phyloP scores from a whole-genome alignment of 2,797 vertebrate genomes.

The Chaunax sp. region DNA sequence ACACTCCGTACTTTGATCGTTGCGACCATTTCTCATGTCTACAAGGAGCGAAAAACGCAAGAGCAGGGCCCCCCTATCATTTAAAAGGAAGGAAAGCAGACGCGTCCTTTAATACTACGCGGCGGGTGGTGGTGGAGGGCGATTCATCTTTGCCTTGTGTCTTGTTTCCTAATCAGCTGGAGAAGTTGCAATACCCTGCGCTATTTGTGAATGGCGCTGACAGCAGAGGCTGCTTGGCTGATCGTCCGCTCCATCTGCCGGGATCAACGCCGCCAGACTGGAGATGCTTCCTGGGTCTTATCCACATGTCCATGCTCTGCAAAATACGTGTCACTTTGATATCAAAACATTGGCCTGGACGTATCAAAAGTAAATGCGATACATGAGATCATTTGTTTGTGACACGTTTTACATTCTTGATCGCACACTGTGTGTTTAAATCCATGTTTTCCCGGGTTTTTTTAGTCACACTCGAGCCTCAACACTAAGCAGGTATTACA shows the following conservation, averaged over 20 bases:
- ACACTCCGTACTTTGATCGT: conserved; percentile 57
- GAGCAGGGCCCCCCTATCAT: conserved; percentile 28
- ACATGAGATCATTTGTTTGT: not conserved
- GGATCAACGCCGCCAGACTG: conserved; percentile 69
- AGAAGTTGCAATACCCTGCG: conserved; percentile 36
- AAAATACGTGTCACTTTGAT: conserved; percentile 68
- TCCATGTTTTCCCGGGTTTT: conserved; percentile 30
- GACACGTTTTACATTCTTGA: not conserved
- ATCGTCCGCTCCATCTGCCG: conserved; percentile 68
- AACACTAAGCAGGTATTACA: conserved; percentile 37
- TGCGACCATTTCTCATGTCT: conserved; percentile 42
- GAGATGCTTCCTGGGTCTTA: conserved; percentile 64
- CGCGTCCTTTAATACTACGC: conserved; percentile 62
- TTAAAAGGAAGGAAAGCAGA: conserved; percentile 51
- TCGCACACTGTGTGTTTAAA: conserved; percentile 14
- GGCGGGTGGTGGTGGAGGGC: conserved; percentile 50
- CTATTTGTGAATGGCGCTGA: conserved; percentile 61
- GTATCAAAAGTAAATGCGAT: no score
- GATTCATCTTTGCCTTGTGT: conserved; percentile 57
- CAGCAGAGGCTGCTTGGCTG: conserved; percentile 65
- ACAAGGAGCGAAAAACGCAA: conserved; percentile 30
- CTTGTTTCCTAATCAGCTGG: conserved; percentile 63
- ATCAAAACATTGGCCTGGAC: conserved; percentile 27
- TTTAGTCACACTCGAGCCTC: conserved; percentile 39
- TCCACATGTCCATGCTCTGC: conserved; percentile 68